A percentile compares a stretch with the other conserved stretches of the same genome.
These are phyloP conservation scores for Steinernema feltiae DNA, from an alignment of 1,140 invertebrate genomes.

Conservation along the genomic window DNA sequence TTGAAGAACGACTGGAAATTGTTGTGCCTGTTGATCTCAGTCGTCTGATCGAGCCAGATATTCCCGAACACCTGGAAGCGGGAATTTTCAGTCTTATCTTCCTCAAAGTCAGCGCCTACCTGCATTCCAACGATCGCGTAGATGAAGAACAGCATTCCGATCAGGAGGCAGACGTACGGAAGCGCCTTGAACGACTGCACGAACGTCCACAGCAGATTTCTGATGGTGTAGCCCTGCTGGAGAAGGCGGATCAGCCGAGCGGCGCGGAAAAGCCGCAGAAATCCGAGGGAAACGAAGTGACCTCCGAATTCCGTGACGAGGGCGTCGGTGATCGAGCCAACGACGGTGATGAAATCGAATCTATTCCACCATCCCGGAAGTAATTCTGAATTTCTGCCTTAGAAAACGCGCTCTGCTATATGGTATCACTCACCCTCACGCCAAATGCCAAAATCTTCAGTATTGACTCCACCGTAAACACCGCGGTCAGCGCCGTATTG, in stretches of 20 bases:
- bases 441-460: constrained; percentile 95
- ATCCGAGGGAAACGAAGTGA: constrained; percentile 95
- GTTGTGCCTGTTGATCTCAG: constrained; percentile 93
- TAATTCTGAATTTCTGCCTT: constrained; percentile 74
- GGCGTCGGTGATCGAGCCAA: constrained; percentile 91
- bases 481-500: constrained; percentile 93
- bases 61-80: constrained; percentile 99
- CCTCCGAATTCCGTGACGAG: constrained; percentile 94
- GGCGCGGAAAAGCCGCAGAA: constrained; percentile 93
- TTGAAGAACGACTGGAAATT: constrained; percentile 98
- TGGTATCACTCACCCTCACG: constrained; percentile 70
- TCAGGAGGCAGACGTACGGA: constrained; percentile 98
- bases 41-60: constrained; percentile 81
- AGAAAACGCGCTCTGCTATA: not conserved
- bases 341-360: constrained; percentile 98
- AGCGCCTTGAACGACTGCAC: constrained; percentile 99
- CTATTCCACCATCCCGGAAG: constrained; percentile 99
- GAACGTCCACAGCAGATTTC: constrained; percentile 99
- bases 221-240: constrained; percentile 96
- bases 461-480: constrained; percentile 95
- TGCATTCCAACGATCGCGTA: constrained; percentile 99
- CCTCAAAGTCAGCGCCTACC: no score
- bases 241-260: constrained; percentile 97
- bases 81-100: no score
- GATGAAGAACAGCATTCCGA: constrained; percentile 99